phyloP scores from a whole-genome alignment of 2,113 vertebrate species.

The Mus spicilegus region DNA sequence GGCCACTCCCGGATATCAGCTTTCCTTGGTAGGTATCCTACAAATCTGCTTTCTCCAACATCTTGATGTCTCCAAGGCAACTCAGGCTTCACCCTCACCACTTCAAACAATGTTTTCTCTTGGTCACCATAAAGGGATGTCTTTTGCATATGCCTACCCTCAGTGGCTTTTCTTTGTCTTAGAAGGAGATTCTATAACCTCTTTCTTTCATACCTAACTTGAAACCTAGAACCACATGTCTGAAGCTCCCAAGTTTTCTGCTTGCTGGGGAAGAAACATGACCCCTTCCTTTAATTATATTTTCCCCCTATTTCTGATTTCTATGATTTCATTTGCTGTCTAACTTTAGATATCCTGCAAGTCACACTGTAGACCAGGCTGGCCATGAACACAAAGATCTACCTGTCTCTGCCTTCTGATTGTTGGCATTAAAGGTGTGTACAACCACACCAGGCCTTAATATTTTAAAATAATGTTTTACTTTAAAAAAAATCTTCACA shows the following conservation, averaged over 20 bases:
- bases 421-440: no score
- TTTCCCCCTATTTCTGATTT: background rate
- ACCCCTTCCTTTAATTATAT: background rate
- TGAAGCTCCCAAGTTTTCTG: background rate
- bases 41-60: background rate
- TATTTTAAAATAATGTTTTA: no score
- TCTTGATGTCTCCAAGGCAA: background rate
- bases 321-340: background rate
- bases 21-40: background rate
- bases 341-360: background rate
- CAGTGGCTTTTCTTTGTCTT: background rate
- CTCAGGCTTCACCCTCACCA: background rate
- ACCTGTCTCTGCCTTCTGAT: no score
- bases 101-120: background rate
- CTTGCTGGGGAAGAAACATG: background rate
- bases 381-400: no score
- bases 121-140: background rate
- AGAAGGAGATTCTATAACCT: background rate
- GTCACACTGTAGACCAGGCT: background rate
- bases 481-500: no score
- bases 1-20: background rate
- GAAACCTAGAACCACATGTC: background rate
- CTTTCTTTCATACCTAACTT: background rate
- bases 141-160: background rate
- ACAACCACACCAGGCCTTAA: no score